Base-by-base conservation (phyloP, 2,888 invertebrate genomes). In the Macrosoma leucophasiata region DNA sequence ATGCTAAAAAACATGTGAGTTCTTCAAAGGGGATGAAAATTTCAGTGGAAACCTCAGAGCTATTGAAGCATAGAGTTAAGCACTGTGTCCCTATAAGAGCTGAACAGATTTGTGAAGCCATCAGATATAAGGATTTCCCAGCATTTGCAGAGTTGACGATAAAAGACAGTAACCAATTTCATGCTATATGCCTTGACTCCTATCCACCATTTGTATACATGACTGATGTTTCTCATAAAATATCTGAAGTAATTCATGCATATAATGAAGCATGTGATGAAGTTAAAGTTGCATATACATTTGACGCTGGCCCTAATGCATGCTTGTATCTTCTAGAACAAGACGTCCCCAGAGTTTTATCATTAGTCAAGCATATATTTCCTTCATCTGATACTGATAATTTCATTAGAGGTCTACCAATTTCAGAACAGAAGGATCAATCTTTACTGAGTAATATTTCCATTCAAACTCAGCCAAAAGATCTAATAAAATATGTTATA, bases 301-400 rank as follows among this genome's bases (percentile, higher is more conserved):
- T 96, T 84, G 99, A 99, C 87, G 99, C 99, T 33, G 99, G 99
- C 3, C 94, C 98, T 28, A 99, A 99, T 85, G 96, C 96, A 3
- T 97, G 96, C 67, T 73, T 98, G 0, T 97, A 93, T 74, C 73
- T 96, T 9, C 73, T 94, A 28, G 90, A 94, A 48, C 78, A 91
- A 41, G 88, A 93, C 65, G 90, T 96, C 0, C 81, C 90, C 0
- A 86, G 87, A 55, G 82, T 96, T 7, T 38, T 93, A 13, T 76
- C 89, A 14, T 66, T 94, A 8, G 70, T 97, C 3, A 88, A 90
- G 55, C 69, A 90, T 55, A 86, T 88, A 21, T 95, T 95, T 55
- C 96, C 95, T 10, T 79, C 88, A 34, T 73, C 85, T 17, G 56
- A 68, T 36, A 45, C 62, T n/a, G 48, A 62, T 2, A 54, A 48